phyloP scores from a whole-genome alignment of 2,113 vertebrate genomes.

The Misgurnus mizolepis region DNA sequence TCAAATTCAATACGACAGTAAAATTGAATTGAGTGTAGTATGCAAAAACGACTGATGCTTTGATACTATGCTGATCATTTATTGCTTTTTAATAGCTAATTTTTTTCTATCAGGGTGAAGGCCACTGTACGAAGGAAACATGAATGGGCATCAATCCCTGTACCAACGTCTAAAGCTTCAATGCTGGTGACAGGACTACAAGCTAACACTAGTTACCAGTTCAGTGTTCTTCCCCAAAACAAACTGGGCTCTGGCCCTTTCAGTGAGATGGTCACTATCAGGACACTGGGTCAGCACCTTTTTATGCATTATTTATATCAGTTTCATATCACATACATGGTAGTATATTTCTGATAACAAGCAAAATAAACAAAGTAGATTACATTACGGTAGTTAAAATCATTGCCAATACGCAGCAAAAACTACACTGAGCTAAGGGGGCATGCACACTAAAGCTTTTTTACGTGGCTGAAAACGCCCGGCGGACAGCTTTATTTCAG shows the following conservation, averaged over 20 bases:
- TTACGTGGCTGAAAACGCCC: too few species aligned
- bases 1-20: not conserved
- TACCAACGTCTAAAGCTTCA: slow-evolving; percentile 79
- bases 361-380: too few species aligned
- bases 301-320: not conserved
- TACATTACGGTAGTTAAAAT: too few species aligned
- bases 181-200: slow-evolving; percentile 86
- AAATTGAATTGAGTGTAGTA: not conserved
- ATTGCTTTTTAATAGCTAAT: not conserved
- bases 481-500: too few species aligned
- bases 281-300: slow-evolving; percentile 81
- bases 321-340: not conserved
- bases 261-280: slow-evolving; percentile 86
- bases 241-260: slow-evolving; percentile 96
- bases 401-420: too few species aligned
- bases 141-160: slow-evolving; percentile 88
- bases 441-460: too few species aligned
- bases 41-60: not conserved
- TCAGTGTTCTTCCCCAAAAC: slow-evolving; percentile 94
- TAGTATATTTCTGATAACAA: too few species aligned
- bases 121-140: slow-evolving; percentile 81
- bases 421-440: too few species aligned
- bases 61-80: not conserved
- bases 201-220: slow-evolving; percentile 84
- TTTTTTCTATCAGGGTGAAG: slow-evolving; percentile 75